A percentile compares a stretch with the other conserved stretches of the same genome.
Conservation (phyloP, 2,113 vertebrate species). For the Polypterus bichir region DNA sequence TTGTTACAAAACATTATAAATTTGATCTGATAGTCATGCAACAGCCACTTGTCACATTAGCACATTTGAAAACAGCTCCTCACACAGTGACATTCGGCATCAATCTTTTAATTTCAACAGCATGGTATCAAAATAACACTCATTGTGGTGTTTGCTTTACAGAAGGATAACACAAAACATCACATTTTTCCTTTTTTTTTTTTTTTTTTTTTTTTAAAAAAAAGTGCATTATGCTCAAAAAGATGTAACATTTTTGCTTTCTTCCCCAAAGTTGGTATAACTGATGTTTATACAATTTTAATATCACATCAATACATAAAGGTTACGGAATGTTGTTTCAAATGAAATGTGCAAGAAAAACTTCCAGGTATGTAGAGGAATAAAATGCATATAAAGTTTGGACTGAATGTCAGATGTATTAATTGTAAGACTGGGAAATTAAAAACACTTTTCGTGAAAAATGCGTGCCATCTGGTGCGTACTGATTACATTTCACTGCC, state of each 20-base stretch:
- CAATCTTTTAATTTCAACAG: background rate
- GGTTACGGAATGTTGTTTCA: background rate
- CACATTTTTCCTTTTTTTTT: background rate
- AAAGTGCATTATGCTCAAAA: background rate
- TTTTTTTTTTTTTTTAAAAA: background rate
- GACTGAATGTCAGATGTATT: too few relatives aligned
- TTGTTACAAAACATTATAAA: too few relatives aligned
- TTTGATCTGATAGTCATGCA: too few relatives aligned
- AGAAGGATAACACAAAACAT: background rate
- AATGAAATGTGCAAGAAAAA: background rate
- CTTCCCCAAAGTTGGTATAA: background rate
- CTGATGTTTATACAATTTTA: background rate
- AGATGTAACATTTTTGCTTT: background rate
- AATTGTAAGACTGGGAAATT: too few relatives aligned
- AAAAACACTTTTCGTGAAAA: too few relatives aligned
- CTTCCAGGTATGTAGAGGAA: background rate
- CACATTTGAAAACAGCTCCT: background rate
- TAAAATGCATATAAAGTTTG: too few relatives aligned
- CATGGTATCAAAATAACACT: too few relatives aligned
- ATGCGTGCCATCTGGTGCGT: too few relatives aligned
- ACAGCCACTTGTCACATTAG: too few relatives aligned
- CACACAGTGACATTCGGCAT: background rate
- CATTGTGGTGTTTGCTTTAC: background rate
- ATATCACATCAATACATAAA: background rate
- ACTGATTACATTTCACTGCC: too few relatives aligned